Base-by-base conservation (phyloP, 1,140 invertebrate genomes). In the Rhyzopertha dominica region DNA sequence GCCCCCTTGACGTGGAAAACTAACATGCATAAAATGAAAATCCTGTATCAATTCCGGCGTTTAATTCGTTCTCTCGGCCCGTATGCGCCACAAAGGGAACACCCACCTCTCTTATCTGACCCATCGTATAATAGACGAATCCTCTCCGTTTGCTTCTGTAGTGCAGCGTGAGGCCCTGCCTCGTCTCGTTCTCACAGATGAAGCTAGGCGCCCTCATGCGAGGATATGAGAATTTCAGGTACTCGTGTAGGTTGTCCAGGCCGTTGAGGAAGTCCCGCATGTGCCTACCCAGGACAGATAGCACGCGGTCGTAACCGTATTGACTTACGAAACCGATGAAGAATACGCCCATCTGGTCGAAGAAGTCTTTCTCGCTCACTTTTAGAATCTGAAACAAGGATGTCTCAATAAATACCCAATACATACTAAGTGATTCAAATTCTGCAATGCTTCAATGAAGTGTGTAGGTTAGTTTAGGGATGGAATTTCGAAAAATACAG, bases 181-280 rank as follows among this genome's bases (percentile, higher is more conserved):
- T 78, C 0, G 88, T 90, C 68, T 98, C 95, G 61, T 94, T 91
- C 67, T 96, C 92, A 61, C 93, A 95, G 54, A 95, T 95, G 64
- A 97, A 97, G 39, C 90, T 95, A 1, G 95, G 95, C 0, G 95
- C 91, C 47, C 82, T 70, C 79, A 95, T 86, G 56, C 89, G 77
- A 0, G 94, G 93, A 66, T 97, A 98, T 17, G 91, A 95, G 70
- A 96, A 94, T 68, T 93, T 93, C 2, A 98, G 73, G 66, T 98
- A 98, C 66, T 98, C 94, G 66, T 98, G 95, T 19, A 98, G 75
- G 73, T 97, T 98, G 69, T 97, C 94, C 53, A 98, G 70, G 36
- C 93, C 93, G 61, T 96, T 97, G 1, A 98, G 77, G 65, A 98
- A 98, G 67, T 97, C 94, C 42, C 93, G 71, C 79, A 98, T 90